Evolutionary conservation across 2,797 vertebrate genomes (phyloP), one percentile per base, ranked within the genome.

Genomic region (Scleropages formosus): DNA sequence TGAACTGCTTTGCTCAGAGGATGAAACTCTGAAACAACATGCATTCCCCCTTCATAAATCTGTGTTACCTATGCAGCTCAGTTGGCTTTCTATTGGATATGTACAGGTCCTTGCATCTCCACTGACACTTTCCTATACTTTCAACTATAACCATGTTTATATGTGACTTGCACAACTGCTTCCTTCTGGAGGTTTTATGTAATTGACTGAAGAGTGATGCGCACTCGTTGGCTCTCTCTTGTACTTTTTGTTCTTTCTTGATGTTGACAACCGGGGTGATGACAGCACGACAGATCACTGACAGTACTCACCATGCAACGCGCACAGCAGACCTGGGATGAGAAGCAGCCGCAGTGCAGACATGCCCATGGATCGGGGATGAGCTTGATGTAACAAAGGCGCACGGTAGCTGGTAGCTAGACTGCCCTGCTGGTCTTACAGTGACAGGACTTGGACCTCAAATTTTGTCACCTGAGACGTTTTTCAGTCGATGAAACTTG

Each of bases 221-320:
- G 2, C 2, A 39, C 31, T 39, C 39, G 62, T 12, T 24, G 26
- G 60, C 62, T 67, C 67, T 16, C 8, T 69, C 15, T 53, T 24
- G 22, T 51, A 69, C 51, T 26, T 51, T 68, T 66, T 26, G 46
- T 15, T 27, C 51, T 24, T 69, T n/a, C n/a, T 78, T 53, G 31
- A 62, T 49, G 2, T 65, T 8, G 27, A 53, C n/a, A n/a, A 44
- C 8, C 13, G 62, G 8, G 59, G 11, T 66, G 51, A 16, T 66
- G 51, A 11, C 18, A 66, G 39, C 24, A 22, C 2, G 53, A 60
- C 39, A 72, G 68, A 62, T 27, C 31, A 73, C 58, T 3, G 8
- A 83, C 31, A 11, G 11, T 31, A 46, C 83, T 84, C 61, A 85
- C 84, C 84, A 13, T 62, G 78, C 26, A 82, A 46, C 4, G 73